Conservation (phyloP, 1,140 invertebrate species). For the Steinernema feltiae region DNA sequence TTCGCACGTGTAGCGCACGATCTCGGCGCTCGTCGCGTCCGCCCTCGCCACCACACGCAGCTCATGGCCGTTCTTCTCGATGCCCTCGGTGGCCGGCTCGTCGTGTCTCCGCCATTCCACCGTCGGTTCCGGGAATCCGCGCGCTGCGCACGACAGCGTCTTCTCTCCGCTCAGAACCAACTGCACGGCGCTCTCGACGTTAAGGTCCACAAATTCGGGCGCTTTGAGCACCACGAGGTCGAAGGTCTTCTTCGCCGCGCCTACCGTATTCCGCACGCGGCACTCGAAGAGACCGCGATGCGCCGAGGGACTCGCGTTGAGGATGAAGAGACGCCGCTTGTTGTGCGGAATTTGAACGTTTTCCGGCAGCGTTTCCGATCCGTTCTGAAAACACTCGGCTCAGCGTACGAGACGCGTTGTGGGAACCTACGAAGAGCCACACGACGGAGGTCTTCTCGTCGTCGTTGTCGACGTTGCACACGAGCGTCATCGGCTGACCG, state of each 20-base stretch:
- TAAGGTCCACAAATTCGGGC: slow-evolving; percentile 31
- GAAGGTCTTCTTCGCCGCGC: not conserved
- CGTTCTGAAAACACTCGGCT: slow-evolving; percentile 38
- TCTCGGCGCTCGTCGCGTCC: not conserved
- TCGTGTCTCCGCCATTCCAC: slow-evolving; percentile 77
- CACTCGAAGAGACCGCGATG: not conserved
- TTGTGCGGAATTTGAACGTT: slow-evolving; percentile 40
- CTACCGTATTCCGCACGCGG: not conserved
- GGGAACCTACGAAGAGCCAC: slow-evolving; percentile 48
- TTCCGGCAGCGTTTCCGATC: slow-evolving; percentile 30
- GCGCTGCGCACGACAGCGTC: slow-evolving; percentile 67
- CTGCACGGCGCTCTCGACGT: slow-evolving; percentile 28
- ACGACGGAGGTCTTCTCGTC: slow-evolving; percentile 41
- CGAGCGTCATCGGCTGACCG: slow-evolving; percentile 44
- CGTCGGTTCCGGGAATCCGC: slow-evolving; percentile 73
- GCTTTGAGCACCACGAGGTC: slow-evolving; percentile 20
- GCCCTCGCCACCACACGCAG: slow-evolving; percentile 8
- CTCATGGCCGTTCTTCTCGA: slow-evolving; percentile 14
- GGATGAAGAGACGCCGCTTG: slow-evolving; percentile 22
- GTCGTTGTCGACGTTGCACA: slow-evolving; percentile 44
- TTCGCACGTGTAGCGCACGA: slow-evolving; percentile 39
- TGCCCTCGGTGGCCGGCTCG: slow-evolving; percentile 59
- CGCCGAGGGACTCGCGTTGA: not conserved
- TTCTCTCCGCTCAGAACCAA: slow-evolving; percentile 19
- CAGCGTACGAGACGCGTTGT: not conserved